Conservation (phyloP, 2,888 invertebrate species). For the Lithosia quadra region DNA sequence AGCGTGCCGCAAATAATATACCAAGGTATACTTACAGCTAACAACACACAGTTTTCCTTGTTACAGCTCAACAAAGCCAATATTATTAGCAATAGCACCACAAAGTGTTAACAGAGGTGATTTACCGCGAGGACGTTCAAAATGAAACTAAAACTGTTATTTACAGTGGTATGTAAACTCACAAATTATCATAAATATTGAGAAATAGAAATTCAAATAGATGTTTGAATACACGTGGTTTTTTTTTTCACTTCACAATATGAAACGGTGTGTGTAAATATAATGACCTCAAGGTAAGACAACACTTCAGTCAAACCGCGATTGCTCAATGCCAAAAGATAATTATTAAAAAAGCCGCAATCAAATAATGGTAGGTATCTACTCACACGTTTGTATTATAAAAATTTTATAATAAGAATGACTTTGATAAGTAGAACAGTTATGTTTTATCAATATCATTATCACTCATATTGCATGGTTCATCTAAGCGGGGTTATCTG, state of each 20-base stretch:
- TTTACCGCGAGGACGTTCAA: conserved; percentile 24
- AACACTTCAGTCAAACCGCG: not conserved
- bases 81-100: conserved; percentile 9
- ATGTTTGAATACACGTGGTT: conserved; percentile 7
- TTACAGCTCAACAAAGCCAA: not conserved
- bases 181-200: conserved; percentile 34
- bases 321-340: conserved; percentile 19
- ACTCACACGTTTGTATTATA: conserved; percentile 5
- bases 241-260: conserved; percentile 19
- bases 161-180: conserved; percentile 21
- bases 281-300: conserved; percentile 8
- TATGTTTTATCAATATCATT: conserved; percentile 15
- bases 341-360: conserved; percentile 3
- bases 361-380: not conserved
- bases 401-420: conserved; percentile 12
- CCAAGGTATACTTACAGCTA: conserved; percentile 9
- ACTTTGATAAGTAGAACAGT: conserved; percentile 1
- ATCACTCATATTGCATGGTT: not conserved
- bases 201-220: conserved; percentile 19
- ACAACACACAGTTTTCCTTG: not conserved
- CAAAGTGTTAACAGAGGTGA: conserved; percentile 23
- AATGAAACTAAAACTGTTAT: conserved; percentile 28
- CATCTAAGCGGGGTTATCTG: conserved; percentile 21
- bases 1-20: not conserved
- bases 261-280: conserved; percentile 10